These are phyloP conservation scores for Hydrolagus colliei DNA, from an alignment of 2,797 vertebrate species.

Conservation along the genomic window DNA sequence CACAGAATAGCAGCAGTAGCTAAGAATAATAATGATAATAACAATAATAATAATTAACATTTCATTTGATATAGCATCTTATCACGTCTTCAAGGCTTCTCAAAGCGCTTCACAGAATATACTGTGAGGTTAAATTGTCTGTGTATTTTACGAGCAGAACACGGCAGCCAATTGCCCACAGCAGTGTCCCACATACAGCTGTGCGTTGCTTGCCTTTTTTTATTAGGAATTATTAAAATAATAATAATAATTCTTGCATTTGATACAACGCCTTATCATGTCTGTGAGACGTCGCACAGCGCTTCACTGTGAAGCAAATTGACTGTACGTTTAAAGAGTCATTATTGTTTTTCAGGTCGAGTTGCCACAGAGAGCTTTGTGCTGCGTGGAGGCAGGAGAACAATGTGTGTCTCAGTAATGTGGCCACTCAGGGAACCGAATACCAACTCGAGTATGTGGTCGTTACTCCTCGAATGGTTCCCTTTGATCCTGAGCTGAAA, in stretches of 20 bases:
- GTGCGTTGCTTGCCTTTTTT: slow-evolving; percentile 35
- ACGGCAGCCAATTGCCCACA: no score
- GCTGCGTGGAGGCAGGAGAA: slow-evolving; percentile 41
- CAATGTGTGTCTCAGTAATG: slow-evolving; percentile 41
- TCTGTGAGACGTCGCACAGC: no score
- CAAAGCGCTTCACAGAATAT: no score
- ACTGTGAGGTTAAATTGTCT: no score
- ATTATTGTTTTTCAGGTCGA: slow-evolving; percentile 48
- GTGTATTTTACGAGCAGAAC: no score
- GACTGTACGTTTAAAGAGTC: slow-evolving; percentile 58
- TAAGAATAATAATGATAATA: slow-evolving; percentile 33
- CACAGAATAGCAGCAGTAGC: slow-evolving; percentile 51
- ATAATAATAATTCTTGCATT: no score
- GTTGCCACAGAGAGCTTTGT: slow-evolving; percentile 50
- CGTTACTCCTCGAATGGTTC: slow-evolving; percentile 44
- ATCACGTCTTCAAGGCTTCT: no score
- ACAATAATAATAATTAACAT: slow-evolving; percentile 24
- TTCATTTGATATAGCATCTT: no score
- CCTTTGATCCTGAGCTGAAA: slow-evolving; percentile 55
- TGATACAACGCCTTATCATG: no score
- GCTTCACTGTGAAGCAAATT: slow-evolving; percentile 33
- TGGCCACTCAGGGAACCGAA: slow-evolving; percentile 49
- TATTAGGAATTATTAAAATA: no score
- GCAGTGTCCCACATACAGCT: no score
- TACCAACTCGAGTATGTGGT: slow-evolving; percentile 48